Base-by-base conservation (phyloP, 2,113 vertebrate species). In the Anguilla rostrata region DNA sequence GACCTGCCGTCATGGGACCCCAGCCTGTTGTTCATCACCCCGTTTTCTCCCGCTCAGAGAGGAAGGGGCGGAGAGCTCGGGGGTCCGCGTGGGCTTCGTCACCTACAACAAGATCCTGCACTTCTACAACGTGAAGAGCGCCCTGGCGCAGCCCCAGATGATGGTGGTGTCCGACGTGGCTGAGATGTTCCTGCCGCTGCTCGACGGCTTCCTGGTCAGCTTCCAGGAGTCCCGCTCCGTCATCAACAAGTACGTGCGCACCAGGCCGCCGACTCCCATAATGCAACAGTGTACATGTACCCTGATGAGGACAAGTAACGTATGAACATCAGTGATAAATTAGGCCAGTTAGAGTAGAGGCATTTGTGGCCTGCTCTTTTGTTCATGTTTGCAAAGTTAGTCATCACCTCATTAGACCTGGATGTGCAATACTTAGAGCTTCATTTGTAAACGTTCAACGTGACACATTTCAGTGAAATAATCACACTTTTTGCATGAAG, bases 71-170 rank as follows among this genome's bases (percentile, higher is more conserved):
- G 96, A 97, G 86, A 92, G 89, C 15, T 98, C 98, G 0, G 91
- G 93, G 0, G 92, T 99, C 49, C 96, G 92, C 82, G 98, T 99
- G 41, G 98, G 98, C 84, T 99, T 99, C 63, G 96, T 99, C 90
- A 98, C 98, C 63, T 99, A 99, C 3, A 97, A 98, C 95, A 99
- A 98, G 92, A 95, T 98, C 86, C 97, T 99, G 2, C 98, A 99
- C 88, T 99, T 99, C 95, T 99, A 98, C 90, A 99, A 99, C 3
- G 97, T 99, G 22, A 98, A 99, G 92, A 97, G 97, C 84, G 95
- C 95, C 39, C 89, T 99, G 93, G 97, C 97, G 82, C 98, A 99
- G 93, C 98, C 98, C 1, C 98, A 99, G 96, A 99, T 99, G 98
- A 97, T 99, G 98, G 97, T 99, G 90, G 98, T 99, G 84, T 98